phyloP scores from a whole-genome alignment of 2,888 invertebrate species.

The Melieria picta region DNA sequence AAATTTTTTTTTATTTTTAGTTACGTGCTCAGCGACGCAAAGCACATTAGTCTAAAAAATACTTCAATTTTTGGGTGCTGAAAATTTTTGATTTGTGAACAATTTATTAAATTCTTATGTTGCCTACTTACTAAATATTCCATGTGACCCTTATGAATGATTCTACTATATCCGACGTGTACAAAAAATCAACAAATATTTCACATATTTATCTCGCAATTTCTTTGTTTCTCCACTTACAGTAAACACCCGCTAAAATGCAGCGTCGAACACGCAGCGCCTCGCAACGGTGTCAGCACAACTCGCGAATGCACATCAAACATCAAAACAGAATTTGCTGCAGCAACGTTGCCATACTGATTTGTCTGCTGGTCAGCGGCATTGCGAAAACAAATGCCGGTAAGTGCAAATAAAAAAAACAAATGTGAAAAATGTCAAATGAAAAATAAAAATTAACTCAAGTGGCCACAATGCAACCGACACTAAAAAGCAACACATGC shows the following conservation, averaged over 20 bases:
- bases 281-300: slow-evolving; percentile 39
- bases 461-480: not conserved
- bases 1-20: too few species aligned
- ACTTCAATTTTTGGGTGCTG: too few species aligned
- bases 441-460: slow-evolving; percentile 9
- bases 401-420: slow-evolving; percentile 46
- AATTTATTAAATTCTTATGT: too few species aligned
- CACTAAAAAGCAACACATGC: not conserved
- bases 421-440: not conserved
- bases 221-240: not conserved
- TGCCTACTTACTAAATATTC: too few species aligned
- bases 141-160: too few species aligned
- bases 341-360: slow-evolving; percentile 51
- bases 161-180: not conserved
- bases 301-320: slow-evolving; percentile 27
- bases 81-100: too few species aligned
- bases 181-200: not conserved
- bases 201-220: not conserved
- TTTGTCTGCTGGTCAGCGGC: slow-evolving; percentile 50
- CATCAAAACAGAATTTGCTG: slow-evolving; percentile 37
- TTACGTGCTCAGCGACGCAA: too few species aligned
- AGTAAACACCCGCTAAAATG: not conserved
- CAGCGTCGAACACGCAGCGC: not conserved
- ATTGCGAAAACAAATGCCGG: slow-evolving; percentile 52
- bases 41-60: too few species aligned